Evolutionary conservation across 2,113 vertebrate species (phyloP).

Genomic region (Rhombomys opimus): DNA sequence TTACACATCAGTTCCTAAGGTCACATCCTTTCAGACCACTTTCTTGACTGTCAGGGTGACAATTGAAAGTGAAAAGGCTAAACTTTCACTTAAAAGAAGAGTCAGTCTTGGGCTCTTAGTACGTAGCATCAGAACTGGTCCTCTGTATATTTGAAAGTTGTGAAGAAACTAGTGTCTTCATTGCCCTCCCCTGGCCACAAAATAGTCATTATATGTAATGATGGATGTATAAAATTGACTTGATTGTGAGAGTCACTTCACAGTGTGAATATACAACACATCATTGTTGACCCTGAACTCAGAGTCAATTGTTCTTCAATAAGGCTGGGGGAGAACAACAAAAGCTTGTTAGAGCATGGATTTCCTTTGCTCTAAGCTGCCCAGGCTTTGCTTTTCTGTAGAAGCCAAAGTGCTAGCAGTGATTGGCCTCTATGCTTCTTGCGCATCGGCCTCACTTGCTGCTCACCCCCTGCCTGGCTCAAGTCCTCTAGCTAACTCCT

Average conservation of each 20-base stretch:
- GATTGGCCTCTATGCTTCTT: neutral
- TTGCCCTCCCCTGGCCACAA: neutral
- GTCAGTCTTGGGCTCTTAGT: neutral
- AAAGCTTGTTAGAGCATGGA: neutral
- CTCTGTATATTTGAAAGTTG: neutral
- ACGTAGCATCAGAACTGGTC: neutral
- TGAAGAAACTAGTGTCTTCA: neutral
- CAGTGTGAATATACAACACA: neutral
- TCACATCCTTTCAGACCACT: neutral
- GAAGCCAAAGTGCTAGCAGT: neutral
- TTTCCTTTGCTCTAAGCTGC: conserved; percentile 24
- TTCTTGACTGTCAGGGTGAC: neutral
- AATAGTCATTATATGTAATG: neutral
- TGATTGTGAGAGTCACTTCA: neutral
- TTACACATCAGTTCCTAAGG: too few species aligned
- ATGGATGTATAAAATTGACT: neutral
- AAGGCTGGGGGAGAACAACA: neutral
- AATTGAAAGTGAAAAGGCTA: neutral
- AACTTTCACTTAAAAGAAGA: neutral
- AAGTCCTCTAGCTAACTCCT: neutral
- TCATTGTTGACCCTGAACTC: neutral
- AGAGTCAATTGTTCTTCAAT: neutral
- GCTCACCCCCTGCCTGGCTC: neutral
- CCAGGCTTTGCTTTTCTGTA: neutral
- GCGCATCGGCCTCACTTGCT: neutral